Base-by-base conservation (phyloP, 2,888 invertebrate species). In the Synanthedon vespiformis region DNA sequence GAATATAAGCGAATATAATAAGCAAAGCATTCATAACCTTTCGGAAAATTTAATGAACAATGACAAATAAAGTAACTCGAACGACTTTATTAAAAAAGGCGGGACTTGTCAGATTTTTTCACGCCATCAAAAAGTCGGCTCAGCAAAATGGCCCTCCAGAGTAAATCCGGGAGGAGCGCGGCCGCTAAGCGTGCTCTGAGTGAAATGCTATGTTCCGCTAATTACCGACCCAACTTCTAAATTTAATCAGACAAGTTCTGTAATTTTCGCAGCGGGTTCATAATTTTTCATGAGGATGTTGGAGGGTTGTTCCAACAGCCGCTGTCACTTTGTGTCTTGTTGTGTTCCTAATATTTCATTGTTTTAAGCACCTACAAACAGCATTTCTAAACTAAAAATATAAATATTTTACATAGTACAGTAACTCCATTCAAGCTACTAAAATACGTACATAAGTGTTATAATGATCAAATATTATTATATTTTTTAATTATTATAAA, bases 171-270 rank as follows among this genome's bases (percentile, higher is more conserved):
- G 60, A 52, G 48, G 58, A 34, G 10, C 34, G 34, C 34, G 34
- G 34, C 34, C 69, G 66, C 71, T 71, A 70, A 74, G 72, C 68
- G 74, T 57, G 63, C 64, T 63, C 79, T 80, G 85, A 87, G 86
- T 87, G 86, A 84, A 86, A 81, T 82, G 80, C 80, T 72, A 80
- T 86, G 87, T 87, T 68, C 61, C 64, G 61, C 78, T 86, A 86
- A 87, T 87, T 86, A 86, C 77, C 57, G 58, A 55, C 67, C 64
- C 75, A 87, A 87, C 83, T 87, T 86, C 78, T 79, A 83, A 85
- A 86, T 86, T 86, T 86, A 86, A 86, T 85, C 82, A 86, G 75
- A 72, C 79, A 84, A 86, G 71, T 87, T 85, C 65, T 66, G 72
- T 76, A 79, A 84, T 80, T 80, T 76, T 69, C 79, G 65, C 68